Evolutionary conservation across 2,797 vertebrate species (phyloP).

Genomic region (Melanotaenia boesemani): DNA sequence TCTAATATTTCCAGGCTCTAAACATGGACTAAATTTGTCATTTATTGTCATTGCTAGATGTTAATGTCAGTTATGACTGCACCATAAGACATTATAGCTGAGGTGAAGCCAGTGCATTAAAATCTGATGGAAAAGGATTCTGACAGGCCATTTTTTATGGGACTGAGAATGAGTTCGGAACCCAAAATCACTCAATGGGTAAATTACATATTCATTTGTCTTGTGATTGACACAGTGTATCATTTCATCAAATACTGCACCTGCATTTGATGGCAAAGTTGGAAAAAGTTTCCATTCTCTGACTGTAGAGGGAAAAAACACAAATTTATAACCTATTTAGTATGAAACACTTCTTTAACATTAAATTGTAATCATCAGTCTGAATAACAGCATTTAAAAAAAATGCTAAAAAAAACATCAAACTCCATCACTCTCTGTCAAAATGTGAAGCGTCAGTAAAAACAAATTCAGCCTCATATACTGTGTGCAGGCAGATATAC

Average conservation of each 20-base stretch:
- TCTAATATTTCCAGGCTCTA: background rate
- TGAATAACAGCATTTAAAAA: background rate
- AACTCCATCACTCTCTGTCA: background rate
- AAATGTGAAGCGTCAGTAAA: background rate
- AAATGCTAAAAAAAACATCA: background rate
- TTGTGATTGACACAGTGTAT: background rate
- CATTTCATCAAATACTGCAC: background rate
- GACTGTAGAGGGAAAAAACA: background rate
- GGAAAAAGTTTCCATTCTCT: background rate
- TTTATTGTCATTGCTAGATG: background rate
- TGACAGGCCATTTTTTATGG: background rate
- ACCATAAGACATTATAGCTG: background rate
- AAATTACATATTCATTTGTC: background rate
- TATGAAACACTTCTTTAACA: background rate
- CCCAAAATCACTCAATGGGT: background rate
- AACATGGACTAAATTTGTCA: background rate
- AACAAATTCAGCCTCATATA: constrained; percentile 1
- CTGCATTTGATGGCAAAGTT: background rate
- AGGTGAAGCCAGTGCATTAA: background rate
- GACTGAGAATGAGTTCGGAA: background rate
- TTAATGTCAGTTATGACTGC: background rate
- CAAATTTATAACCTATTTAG: background rate
- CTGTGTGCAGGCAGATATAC: background rate
- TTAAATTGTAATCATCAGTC: background rate
- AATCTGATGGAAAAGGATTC: background rate